These are phyloP conservation scores for Acanthosepion lycidas DNA, from an alignment of 2,888 invertebrate genomes.

Conservation along the genomic window DNA sequence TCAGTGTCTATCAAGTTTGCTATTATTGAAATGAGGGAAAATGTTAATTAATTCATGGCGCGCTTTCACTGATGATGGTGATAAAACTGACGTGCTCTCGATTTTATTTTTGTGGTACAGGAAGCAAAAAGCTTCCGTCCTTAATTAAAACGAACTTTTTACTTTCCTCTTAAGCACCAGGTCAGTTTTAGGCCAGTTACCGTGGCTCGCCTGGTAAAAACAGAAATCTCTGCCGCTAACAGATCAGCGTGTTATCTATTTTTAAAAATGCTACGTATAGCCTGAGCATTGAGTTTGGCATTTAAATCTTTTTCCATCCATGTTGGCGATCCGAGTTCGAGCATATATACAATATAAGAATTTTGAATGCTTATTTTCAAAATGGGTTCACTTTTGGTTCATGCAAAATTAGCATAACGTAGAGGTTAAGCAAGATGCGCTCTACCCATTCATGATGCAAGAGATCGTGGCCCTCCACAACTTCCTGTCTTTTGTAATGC, in stretches of 20 bases:
- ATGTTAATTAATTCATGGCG: slow-evolving; percentile 23
- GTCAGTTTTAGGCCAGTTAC: background rate
- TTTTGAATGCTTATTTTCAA: too few species aligned
- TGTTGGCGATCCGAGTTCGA: background rate
- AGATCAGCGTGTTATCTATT: background rate
- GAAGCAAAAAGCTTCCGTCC: background rate
- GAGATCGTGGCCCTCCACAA: too few species aligned
- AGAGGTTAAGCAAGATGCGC: too few species aligned
- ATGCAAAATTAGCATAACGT: too few species aligned
- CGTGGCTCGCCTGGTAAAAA: background rate
- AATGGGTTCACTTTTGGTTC: too few species aligned
- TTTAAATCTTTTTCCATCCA: background rate
- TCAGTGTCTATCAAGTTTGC: background rate
- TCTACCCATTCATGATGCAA: too few species aligned
- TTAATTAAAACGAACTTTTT: background rate
- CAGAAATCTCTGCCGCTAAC: background rate
- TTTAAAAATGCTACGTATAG: background rate
- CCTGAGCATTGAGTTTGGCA: background rate
- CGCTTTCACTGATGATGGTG: background rate
- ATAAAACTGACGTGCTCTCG: background rate
- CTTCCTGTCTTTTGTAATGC: too few species aligned
- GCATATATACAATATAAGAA: background rate
- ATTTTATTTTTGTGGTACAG: background rate
- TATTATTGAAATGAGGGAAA: background rate
- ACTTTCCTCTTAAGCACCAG: background rate